Evolutionary conservation across 2,113 vertebrate species (phyloP).

Genomic region (Grammomys surdaster): DNA sequence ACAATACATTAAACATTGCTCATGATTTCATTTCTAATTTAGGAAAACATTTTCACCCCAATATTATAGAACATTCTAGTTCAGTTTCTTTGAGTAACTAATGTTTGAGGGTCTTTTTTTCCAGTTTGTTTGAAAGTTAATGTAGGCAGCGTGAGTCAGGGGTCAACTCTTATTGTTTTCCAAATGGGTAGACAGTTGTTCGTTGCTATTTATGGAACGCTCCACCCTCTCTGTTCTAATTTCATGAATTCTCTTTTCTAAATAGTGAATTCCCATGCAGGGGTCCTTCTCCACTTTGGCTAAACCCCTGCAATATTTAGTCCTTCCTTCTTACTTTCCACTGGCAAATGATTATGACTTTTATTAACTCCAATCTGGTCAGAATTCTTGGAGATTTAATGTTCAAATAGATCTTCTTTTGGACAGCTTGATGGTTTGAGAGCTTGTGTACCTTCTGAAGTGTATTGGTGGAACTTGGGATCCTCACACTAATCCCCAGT

Average conservation of each 20-base stretch:
- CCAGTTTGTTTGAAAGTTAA: conserved; percentile 34
- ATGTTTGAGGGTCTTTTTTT: conserved; percentile 23
- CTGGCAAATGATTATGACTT: conserved; percentile 33
- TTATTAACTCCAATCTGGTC: neutral
- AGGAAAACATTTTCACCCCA: conserved; percentile 3
- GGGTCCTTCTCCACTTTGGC: conserved; percentile 9
- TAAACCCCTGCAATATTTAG: neutral
- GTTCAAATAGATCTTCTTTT: conserved; percentile 37
- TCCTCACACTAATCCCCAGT: neutral
- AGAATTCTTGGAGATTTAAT: conserved; percentile 54
- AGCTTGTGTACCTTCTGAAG: neutral
- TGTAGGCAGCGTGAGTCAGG: neutral
- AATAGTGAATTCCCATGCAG: neutral
- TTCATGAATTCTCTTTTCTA: conserved; percentile 20
- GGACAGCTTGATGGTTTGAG: neutral
- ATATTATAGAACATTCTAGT: conserved; percentile 23
- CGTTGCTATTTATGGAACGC: neutral
- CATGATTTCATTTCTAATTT: neutral
- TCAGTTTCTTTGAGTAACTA: conserved; percentile 45
- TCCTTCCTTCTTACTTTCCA: conserved; percentile 5
- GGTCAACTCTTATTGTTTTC: neutral
- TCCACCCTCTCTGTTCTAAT: neutral
- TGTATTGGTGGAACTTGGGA: neutral
- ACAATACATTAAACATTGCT: conserved; percentile 13
- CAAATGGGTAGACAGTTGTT: neutral